Evolutionary conservation across 2,797 vertebrate species (phyloP), one percentile per base, ranked within the genome.

Genomic region (Siniperca obscura): DNA sequence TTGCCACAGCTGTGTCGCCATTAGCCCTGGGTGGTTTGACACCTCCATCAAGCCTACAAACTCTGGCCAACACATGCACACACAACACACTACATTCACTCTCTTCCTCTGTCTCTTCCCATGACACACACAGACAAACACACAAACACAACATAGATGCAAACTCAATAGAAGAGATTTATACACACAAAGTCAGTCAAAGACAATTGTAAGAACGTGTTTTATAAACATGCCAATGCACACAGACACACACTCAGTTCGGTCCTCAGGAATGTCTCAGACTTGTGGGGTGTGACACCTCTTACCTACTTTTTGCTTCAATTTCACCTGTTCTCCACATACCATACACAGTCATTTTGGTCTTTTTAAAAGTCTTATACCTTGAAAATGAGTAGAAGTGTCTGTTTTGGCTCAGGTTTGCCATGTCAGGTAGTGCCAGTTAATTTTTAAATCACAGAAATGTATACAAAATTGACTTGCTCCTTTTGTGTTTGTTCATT

Each of bases 21-120:
- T 83, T 70, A 81, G 74, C 77, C 40, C 42, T 25, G 78, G 87
- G 86, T 87, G 88, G 82, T 86, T 91, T 40, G 30, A 87, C 90
- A 81, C 92, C 86, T 85, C 68, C 22, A 0, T 66, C 68, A 52
- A 72, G 86, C 59, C 25, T 6, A 56, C 74, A 86, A 72, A 81
- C 38, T 71, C 21, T 12, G 64, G 70, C 48, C 62, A 57, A 53
- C 57, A 52, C 78, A 84, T 52, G 76, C 76, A 78, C 56, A 82
- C 40, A 74, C 76, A 65, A 34, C 46, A 56, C 40, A 21, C 48
- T 19, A 1, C 60, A 13, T 72, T 76, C 78, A 27, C 73, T 30
- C 27, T 70, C 72, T 57, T 79, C 46, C 74, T 59, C 64, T 19
- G 46, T 27, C 14, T 57, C 34, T 75, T 80, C 48, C 56, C 46